These are phyloP conservation scores for Trematomus bernacchii DNA, from an alignment of 2,797 vertebrate genomes.

Conservation along the genomic window DNA sequence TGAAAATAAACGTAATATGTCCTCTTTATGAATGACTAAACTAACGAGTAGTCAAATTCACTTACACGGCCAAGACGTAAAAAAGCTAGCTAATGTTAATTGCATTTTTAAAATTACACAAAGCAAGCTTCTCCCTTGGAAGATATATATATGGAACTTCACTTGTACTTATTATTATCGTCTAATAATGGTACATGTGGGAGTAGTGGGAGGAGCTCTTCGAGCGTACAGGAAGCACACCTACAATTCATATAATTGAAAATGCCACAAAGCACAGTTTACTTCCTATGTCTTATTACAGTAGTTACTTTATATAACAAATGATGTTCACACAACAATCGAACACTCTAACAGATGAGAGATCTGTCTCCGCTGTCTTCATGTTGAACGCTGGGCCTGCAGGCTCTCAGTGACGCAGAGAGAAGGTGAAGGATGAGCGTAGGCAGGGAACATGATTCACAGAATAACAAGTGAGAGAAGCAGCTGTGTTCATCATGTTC, in stretches of 20 bases:
- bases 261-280: background rate
- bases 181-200: too few relatives aligned
- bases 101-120: too few relatives aligned
- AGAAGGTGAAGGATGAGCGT: conserved; percentile 24
- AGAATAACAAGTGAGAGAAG: conserved; percentile 30
- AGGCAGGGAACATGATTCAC: conserved; percentile 47
- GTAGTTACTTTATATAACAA: background rate
- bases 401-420: background rate
- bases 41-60: too few relatives aligned
- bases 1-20: too few relatives aligned
- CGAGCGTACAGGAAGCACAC: too few relatives aligned
- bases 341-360: background rate
- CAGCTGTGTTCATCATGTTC: conserved; percentile 9
- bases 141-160: too few relatives aligned
- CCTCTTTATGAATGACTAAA: too few relatives aligned
- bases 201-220: too few relatives aligned
- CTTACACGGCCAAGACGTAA: too few relatives aligned
- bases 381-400: background rate
- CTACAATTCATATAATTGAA: background rate
- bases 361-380: background rate
- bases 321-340: background rate
- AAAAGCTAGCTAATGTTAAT: too few relatives aligned
- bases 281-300: background rate
- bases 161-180: too few relatives aligned
- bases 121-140: too few relatives aligned